Evolutionary conservation across 2,888 invertebrate genomes (phyloP).

Genomic region (Cryptops parisi): DNA sequence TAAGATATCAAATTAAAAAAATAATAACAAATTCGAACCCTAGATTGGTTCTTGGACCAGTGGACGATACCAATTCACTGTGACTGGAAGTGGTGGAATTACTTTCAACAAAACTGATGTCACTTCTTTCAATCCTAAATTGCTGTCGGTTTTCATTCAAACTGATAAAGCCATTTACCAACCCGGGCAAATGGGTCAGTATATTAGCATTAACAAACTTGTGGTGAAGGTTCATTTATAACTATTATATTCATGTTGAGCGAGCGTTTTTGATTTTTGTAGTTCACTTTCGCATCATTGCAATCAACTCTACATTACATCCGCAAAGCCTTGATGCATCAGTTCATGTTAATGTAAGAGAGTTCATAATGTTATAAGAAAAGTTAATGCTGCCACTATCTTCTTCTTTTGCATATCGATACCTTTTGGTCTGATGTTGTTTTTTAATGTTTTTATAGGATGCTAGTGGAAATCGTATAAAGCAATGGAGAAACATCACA

Average conservation of each 20-base stretch:
- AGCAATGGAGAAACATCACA: constrained; percentile 26
- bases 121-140: constrained; percentile 27
- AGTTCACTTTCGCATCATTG: constrained; percentile 34
- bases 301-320: constrained; percentile 32
- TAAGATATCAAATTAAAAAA: background rate
- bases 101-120: constrained; percentile 18
- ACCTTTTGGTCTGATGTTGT: background rate
- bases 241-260: too few relatives aligned
- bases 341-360: constrained; percentile 27
- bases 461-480: constrained; percentile 29
- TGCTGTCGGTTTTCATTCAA: constrained; percentile 30
- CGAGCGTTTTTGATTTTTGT: constrained; percentile 10
- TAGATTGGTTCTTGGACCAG: constrained; percentile 8
- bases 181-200: constrained; percentile 26
- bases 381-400: too few relatives aligned
- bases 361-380: background rate
- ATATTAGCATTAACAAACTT: background rate
- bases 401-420: background rate
- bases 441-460: constrained; percentile 24
- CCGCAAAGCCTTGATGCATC: constrained; percentile 30
- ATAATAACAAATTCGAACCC: background rate
- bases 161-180: constrained; percentile 35
- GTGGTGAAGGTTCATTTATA: too few relatives aligned
- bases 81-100: constrained; percentile 17
- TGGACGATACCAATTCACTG: constrained; percentile 8